Evolutionary conservation across 2,113 vertebrate genomes (phyloP), one percentile per base, ranked within the genome.

Genomic region (Isichthys henryi): DNA sequence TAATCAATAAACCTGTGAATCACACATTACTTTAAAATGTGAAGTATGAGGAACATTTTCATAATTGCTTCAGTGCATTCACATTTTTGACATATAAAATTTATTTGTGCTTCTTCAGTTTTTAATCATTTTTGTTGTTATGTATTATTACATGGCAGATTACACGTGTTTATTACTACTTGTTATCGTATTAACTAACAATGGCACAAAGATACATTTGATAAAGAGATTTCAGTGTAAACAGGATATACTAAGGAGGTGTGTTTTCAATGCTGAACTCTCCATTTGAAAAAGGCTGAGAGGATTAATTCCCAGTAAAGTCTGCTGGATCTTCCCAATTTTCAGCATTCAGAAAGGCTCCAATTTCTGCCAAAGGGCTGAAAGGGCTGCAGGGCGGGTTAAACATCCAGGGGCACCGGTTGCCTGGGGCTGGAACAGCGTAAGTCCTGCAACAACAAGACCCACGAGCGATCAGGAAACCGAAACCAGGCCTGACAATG

Each of bases 361-460:
- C 80, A 48, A 48, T 17, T 19, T 46, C 80, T n/a, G 7, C 23
- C 0, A 97, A 95, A 84, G 96, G 96, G 39, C 97, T 98, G 88
- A 97, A 95, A 84, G 96, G 96, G 39, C 97, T 98, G 88, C 99
- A 95, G n/a, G 99, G 96, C 93, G 97, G 96, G 74, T 98, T 95
- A 21, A 97, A 99, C 90, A 98, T 97, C 0, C 97, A 97, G 23
- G 98, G 98, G 91, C 97, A 98, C 7, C 0, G 97, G 97, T 86
- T 99, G 97, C 17, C 97, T 96, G 88, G 66, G 70, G 88, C 77
- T 7, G 88, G 39, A 31, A 62, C 43, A 31, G 87, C 15, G 2
- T 27, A n/a, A n/a, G 43, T 35, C 35, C 88, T 89, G 88, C 5
- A 83, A 83, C 1, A 23, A 56, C 35, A 83, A 15, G 23, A 9